phyloP scores from a whole-genome alignment of 2,888 invertebrate species.

The Drosophila subquinaria region DNA sequence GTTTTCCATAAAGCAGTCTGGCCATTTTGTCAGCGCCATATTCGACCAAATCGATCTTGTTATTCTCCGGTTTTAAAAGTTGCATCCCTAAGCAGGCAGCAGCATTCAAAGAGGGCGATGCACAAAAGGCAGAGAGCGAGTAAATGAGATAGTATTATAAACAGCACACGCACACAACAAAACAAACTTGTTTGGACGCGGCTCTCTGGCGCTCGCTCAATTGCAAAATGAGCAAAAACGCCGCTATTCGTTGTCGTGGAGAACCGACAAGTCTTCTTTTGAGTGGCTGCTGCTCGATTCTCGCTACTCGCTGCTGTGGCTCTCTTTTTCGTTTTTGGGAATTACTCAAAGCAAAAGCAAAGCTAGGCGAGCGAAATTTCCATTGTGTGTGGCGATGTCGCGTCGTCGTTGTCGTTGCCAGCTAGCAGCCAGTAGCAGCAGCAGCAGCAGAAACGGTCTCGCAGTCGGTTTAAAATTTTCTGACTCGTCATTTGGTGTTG shows the following conservation, averaged over 20 bases:
- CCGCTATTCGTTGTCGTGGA: conserved; percentile 60
- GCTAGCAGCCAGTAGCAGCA: conserved; percentile 53
- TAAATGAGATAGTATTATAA: conserved; percentile 46
- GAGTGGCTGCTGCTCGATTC: conserved; percentile 51
- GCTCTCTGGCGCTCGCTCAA: conserved; percentile 36
- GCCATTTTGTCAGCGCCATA: conserved; percentile 56
- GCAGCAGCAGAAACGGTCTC: conserved; percentile 65
- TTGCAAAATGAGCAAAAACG: conserved; percentile 77
- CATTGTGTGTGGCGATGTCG: conserved; percentile 83
- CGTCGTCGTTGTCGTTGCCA: conserved; percentile 72
- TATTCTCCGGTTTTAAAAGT: conserved; percentile 63
- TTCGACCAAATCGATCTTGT: conserved; percentile 69
- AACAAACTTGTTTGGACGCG: conserved; percentile 72
- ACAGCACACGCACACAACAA: conserved; percentile 48
- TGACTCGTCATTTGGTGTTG: conserved; percentile 76
- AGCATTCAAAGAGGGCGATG: conserved; percentile 64
- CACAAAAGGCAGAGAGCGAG: conserved; percentile 49
- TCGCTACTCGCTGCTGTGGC: conserved; percentile 65
- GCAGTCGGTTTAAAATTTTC: conserved; percentile 82
- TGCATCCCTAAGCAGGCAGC: conserved; percentile 72
- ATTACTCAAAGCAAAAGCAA: too few relatives aligned
- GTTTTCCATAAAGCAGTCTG: conserved; percentile 24
- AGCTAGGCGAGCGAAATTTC: conserved; percentile 84
- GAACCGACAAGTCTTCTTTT: conserved; percentile 64
- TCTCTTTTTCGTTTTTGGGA: conserved; percentile 41